phyloP scores from a whole-genome alignment of 2,888 invertebrate genomes.

The Schrankia costaestrigalis region DNA sequence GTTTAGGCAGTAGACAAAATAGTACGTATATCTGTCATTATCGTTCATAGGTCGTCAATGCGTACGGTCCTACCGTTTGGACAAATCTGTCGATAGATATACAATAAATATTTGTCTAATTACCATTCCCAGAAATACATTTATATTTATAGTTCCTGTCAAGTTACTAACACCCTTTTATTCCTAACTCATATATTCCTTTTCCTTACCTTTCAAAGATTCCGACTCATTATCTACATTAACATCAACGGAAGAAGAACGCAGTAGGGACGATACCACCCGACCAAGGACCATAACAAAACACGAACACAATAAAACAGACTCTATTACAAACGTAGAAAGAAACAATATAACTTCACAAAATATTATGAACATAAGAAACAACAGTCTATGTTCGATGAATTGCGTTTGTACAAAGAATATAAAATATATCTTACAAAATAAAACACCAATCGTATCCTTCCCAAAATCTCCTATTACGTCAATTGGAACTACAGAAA shows the following conservation, averaged over 20 bases:
- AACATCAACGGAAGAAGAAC: constrained; percentile 24
- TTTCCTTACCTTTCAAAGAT: constrained; percentile 31
- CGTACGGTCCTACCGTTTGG: no score
- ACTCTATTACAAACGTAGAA: no score
- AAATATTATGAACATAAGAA: background rate
- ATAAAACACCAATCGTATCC: no score
- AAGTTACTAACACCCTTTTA: no score
- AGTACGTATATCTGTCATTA: no score
- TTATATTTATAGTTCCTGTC: no score
- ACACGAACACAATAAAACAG: background rate
- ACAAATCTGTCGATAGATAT: no score
- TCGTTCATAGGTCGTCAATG: no score
- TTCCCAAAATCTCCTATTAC: constrained; percentile 30
- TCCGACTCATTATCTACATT: constrained; percentile 25
- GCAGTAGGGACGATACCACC: background rate
- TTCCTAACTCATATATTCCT: no score
- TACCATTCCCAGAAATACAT: no score
- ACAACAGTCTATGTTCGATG: constrained; percentile 49
- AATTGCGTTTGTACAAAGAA: constrained; percentile 37
- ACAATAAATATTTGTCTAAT: no score
- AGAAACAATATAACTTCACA: background rate
- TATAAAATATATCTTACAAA: constrained; percentile 15
- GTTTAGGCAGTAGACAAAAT: no score
- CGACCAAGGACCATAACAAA: background rate
- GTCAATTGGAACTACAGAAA: constrained; percentile 33